Evolutionary conservation across 2,113 vertebrate species (phyloP).

Genomic region (Toxotes chatareus): DNA sequence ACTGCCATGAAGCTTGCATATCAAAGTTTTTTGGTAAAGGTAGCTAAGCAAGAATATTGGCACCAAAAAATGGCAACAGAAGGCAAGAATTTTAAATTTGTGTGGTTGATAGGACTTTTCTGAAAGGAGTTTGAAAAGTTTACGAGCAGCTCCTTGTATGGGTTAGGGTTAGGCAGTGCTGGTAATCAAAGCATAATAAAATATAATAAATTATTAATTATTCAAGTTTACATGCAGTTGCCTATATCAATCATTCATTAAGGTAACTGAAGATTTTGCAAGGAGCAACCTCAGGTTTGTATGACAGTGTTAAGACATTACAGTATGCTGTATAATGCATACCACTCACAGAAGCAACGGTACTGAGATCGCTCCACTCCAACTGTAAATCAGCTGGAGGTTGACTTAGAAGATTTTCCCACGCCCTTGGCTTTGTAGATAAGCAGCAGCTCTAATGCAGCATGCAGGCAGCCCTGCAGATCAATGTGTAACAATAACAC

Average conservation of each 20-base stretch:
- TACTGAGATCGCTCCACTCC: background rate
- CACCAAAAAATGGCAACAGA: constrained; percentile 15
- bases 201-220: too few species aligned
- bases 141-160: background rate
- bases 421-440: constrained; percentile 72
- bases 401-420: constrained; percentile 69
- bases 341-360: background rate
- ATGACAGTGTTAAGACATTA: background rate
- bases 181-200: background rate
- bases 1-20: constrained; percentile 29
- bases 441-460: constrained; percentile 72
- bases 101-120: background rate
- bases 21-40: constrained; percentile 23
- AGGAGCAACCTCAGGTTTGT: background rate
- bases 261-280: background rate
- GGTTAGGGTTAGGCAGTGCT: background rate
- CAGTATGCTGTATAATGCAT: background rate
- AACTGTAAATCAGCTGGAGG: constrained; percentile 58
- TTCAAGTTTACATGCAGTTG: too few species aligned
- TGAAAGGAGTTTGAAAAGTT: constrained; percentile 8
- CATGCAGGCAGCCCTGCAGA: constrained; percentile 64
- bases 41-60: constrained; percentile 31
- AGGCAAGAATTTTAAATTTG: constrained; percentile 17
- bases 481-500: constrained; percentile 72
- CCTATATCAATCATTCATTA: background rate